These are phyloP conservation scores for Forpus xanthops DNA, from an alignment of 2,797 vertebrate species.

Conservation along the genomic window DNA sequence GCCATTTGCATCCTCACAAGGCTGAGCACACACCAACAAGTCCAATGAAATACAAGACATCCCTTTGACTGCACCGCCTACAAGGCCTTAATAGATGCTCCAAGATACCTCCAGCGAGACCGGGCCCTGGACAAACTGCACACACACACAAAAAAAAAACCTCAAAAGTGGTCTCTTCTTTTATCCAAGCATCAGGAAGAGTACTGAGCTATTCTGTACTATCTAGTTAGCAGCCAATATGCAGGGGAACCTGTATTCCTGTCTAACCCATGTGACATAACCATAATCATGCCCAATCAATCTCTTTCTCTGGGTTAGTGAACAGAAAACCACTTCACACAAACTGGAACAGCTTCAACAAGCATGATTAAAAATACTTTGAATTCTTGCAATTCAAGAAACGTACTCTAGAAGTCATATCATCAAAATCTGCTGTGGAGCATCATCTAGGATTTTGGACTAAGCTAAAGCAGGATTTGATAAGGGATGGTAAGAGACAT, in stretches of 20 bases:
- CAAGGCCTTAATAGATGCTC: not conserved
- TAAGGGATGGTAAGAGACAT: not conserved
- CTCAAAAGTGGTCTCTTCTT: not conserved
- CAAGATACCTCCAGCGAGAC: not conserved
- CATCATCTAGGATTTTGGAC: not conserved
- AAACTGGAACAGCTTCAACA: not conserved
- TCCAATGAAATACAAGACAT: not conserved
- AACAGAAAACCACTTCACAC: not conserved
- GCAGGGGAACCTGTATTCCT: not conserved
- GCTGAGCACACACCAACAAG: not conserved
- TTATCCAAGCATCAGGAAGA: not conserved
- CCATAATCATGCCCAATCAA: too few relatives aligned
- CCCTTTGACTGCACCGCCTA: not conserved
- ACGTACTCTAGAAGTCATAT: not conserved
- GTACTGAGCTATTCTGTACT: not conserved
- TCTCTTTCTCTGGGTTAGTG: not conserved
- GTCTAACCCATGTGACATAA: not conserved
- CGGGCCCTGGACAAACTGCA: not conserved
- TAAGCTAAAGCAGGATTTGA: not conserved
- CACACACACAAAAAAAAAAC: too few relatives aligned
- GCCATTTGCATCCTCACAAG: not conserved
- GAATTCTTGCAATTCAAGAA: not conserved
- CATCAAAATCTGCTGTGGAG: not conserved
- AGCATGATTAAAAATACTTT: not conserved
- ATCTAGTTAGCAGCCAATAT: not conserved